phyloP scores from a whole-genome alignment of 1,140 invertebrate species.

The Steinernema khuongi region DNA sequence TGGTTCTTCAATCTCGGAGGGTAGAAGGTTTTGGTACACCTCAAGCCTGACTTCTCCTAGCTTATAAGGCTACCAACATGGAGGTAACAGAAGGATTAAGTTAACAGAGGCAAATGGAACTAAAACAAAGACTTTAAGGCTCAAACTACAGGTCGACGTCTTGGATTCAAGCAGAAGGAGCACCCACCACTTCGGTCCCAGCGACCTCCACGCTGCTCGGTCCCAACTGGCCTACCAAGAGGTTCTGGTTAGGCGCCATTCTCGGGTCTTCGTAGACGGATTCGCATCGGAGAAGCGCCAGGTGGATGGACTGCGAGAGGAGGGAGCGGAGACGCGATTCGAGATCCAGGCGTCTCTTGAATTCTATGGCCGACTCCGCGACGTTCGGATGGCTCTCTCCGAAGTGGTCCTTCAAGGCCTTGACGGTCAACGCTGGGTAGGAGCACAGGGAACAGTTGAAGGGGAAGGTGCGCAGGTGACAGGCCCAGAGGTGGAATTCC shows the following conservation, averaged over 20 bases:
- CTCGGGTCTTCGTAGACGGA: background rate
- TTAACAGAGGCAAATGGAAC: no score
- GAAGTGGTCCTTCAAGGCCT: background rate
- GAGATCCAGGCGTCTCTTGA: background rate
- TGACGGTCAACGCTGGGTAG: background rate
- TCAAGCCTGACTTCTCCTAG: no score
- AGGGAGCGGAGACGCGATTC: background rate
- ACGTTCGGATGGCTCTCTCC: background rate
- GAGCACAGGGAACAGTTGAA: background rate
- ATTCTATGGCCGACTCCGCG: background rate
- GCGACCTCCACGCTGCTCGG: background rate
- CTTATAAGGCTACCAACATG: no score
- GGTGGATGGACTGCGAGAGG: background rate
- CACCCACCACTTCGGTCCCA: background rate
- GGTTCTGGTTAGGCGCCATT: background rate
- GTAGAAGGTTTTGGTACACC: no score
- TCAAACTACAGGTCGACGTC: no score
- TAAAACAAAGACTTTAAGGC: no score
- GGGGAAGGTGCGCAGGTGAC: background rate
- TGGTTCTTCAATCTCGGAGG: no score
- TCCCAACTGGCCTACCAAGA: background rate
- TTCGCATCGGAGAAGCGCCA: background rate
- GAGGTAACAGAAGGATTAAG: no score
- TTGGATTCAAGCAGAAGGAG: no score
- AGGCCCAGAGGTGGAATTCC: background rate